Evolutionary conservation across 1,140 invertebrate genomes (phyloP).

Genomic region (Micrasema minimum): DNA sequence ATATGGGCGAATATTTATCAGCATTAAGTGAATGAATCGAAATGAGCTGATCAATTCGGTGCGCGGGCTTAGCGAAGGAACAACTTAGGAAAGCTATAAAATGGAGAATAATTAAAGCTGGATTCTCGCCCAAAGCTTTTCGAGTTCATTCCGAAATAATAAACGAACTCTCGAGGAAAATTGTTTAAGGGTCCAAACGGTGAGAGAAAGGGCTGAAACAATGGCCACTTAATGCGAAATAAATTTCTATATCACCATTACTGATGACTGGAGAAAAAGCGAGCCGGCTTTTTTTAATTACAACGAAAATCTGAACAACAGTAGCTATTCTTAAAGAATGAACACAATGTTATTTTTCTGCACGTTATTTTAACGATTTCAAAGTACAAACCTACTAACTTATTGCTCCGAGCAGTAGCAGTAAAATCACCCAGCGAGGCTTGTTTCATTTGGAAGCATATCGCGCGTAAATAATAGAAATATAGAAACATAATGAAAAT

Average conservation of each 20-base stretch:
- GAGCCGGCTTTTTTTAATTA: slow-evolving; percentile 29
- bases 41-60: slow-evolving; percentile 29
- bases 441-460: no score
- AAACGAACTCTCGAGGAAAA: slow-evolving; percentile 31
- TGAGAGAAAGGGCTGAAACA: slow-evolving; percentile 30
- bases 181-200: slow-evolving; percentile 24
- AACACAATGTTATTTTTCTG: neutral
- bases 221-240: slow-evolving; percentile 41
- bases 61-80: slow-evolving; percentile 1
- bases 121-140: slow-evolving; percentile 24
- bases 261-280: slow-evolving; percentile 1
- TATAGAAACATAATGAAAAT: no score
- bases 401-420: neutral
- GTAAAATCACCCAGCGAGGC: no score
- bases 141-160: slow-evolving; percentile 34
- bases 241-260: slow-evolving; percentile 34
- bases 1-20: slow-evolving; percentile 16
- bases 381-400: neutral
- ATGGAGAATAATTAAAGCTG: slow-evolving; percentile 25
- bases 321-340: neutral
- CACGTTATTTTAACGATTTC: slow-evolving; percentile 3
- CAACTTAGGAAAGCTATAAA: slow-evolving; percentile 22
- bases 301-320: slow-evolving; percentile 26
- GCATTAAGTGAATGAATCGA: slow-evolving; percentile 18
- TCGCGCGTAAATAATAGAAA: no score